Evolutionary conservation across 53 echinoderm and acorn worm genomes (phyloP), one percentile per base, ranked within the genome.

Genomic region (Actinopyga echinites): DNA sequence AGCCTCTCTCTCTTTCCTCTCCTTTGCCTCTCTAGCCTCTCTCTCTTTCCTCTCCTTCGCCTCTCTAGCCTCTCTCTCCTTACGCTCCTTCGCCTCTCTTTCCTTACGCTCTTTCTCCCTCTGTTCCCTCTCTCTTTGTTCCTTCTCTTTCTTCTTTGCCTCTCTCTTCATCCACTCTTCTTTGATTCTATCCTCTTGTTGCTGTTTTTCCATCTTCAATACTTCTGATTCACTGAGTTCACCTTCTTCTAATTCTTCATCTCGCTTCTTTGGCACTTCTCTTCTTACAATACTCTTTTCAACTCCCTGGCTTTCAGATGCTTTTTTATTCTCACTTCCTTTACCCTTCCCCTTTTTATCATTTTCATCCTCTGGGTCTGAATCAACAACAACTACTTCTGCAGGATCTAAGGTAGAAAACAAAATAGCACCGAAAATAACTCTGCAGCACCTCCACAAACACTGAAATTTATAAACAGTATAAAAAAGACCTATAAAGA

Each of bases 191-290:
- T 53, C 77, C 56, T 53, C 77, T 6, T 77, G 77, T 21, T 77
- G 77, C 30, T 77, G 54, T 55, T 77, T 77, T 55, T 77, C 77
- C 77, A 77, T 77, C 56, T 28, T 53, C 77, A 77, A 12, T 29
- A 77, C 56, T 11, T 77, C 77, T 77, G 53, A 21, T 77, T 77
- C 77, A 77, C 77, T 77, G 20, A 77, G 19, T 56, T 77, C 77
- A 24, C 77, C 77, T 29, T 77, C 77, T 30, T 77, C 77, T 2
- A 77, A 30, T 5, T 77, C 77, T 56, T 77, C 77, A 15, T 30
- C 31, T 28, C 28, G 12, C 4, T 2, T 49, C 56, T 53, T 55
- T 32, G 19, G 0, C 2, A 24, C 21, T 30, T 6, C 30, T 5
- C 17, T 49, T 17, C 40, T 40, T 75, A 24, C 19, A 45, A 54